Evolutionary conservation across 1,140 invertebrate species (phyloP), one percentile per base, ranked within the genome.

Genomic region (Monomorium pharaonis): DNA sequence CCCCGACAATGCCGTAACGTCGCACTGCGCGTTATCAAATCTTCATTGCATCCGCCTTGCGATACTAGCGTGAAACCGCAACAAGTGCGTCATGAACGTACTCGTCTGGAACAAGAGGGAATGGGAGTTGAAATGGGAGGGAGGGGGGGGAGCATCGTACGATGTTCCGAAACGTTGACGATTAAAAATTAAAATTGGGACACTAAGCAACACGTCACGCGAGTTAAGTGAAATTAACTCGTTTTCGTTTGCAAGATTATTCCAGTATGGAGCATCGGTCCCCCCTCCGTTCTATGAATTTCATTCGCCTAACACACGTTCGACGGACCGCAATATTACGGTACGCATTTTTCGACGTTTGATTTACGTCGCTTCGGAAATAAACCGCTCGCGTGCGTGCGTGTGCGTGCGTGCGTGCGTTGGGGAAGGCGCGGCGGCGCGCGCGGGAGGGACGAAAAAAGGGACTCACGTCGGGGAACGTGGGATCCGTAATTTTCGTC

Each of bases 401-500:
- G n/a, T n/a, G n/a, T n/a, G n/a, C n/a, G n/a, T n/a, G n/a, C n/a
- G n/a, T n/a, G n/a, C n/a, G n/a, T n/a, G n/a, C n/a, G n/a, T n/a
- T n/a, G n/a, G n/a, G n/a, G n/a, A n/a, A n/a, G n/a, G n/a, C 18
- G 3, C 70, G 62, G 24, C 37, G 58, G 58, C 37, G 42, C 63
- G 60, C 12, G 30, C 7, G 27, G 44, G 30, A 47, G 63, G 81
- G 56, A 44, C 33, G 70, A 76, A 21, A 69, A 63, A 70, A 27
- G 24, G 69, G 54, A 37, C 37, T 37, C 14, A 33, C 10, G 62
- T 49, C 58, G 58, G 60, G 69, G 30, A 87, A 89, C 70, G 78
- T 76, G 83, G 80, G 84, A 89, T 87, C 89, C 87, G 85, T 91
- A 90, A 90, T 91, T 90, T 91, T 88, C 87, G 89, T 92, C 89